Percentiles rank a stretch among this genome's conserved stretches.
phyloP scores from a whole-genome alignment of 2,888 invertebrate species.

The Clostera curtula region DNA sequence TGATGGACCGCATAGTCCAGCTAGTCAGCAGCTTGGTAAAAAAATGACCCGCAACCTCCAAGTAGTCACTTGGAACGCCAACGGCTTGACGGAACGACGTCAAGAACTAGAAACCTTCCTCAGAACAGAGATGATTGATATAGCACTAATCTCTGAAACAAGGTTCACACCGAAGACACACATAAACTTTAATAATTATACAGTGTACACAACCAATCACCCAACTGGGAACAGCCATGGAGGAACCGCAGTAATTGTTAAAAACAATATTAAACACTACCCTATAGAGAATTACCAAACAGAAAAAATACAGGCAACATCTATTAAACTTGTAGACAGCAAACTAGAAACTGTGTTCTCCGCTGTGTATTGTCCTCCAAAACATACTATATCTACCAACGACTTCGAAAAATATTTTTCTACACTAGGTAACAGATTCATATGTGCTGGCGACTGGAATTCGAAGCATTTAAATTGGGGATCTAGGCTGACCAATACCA shows the following conservation, averaged over 20 bases:
- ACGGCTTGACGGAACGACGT: slow-evolving; percentile 13
- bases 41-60: slow-evolving; percentile 5
- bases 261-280: slow-evolving; percentile 13
- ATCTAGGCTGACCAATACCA: slow-evolving; percentile 10
- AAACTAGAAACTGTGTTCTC: slow-evolving; percentile 9
- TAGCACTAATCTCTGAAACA: slow-evolving; percentile 19
- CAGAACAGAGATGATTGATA: slow-evolving; percentile 11
- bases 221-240: slow-evolving; percentile 17
- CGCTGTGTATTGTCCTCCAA: slow-evolving; percentile 15
- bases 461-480: slow-evolving; percentile 16
- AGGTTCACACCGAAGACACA: slow-evolving; percentile 12
- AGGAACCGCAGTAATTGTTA: slow-evolving; percentile 16
- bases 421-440: slow-evolving; percentile 9
- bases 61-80: slow-evolving; percentile 17
- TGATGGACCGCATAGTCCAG: slow-evolving; percentile 15
- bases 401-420: slow-evolving; percentile 11
- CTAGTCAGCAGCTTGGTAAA: slow-evolving; percentile 6
- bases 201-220: slow-evolving; percentile 11
- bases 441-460: slow-evolving; percentile 14
- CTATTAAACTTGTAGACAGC: slow-evolving; percentile 1
- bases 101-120: slow-evolving; percentile 13
- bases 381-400: slow-evolving; percentile 7
- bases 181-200: slow-evolving; percentile 8
- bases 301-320: slow-evolving; percentile 12
- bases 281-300: slow-evolving; percentile 5